Base-by-base conservation (phyloP, 1,140 invertebrate species). In the Mizuhopecten yessoensis region DNA sequence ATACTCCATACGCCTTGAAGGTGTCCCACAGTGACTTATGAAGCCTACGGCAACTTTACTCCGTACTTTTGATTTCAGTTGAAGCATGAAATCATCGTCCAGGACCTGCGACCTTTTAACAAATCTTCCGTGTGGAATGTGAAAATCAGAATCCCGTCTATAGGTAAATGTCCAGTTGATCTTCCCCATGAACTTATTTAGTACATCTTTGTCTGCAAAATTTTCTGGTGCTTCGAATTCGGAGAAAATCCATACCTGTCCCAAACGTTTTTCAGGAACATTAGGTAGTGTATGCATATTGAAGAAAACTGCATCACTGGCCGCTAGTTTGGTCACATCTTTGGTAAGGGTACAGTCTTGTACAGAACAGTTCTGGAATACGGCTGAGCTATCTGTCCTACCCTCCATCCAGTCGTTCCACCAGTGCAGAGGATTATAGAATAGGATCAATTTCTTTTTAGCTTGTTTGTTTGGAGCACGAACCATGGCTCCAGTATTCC, bases 151-250 rank as follows among this genome's bases (percentile, higher is more conserved):
- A 29, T 75, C 57, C 57, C 57, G 57, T 75, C 57, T 75, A n/a
- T 75, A 75, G n/a, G 57, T 75, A 29, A 75, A 75, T 75, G 57
- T 75, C 57, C 57, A 75, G n/a, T 75, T 75, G 23, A 75, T 75
- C 17, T 5, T 17, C n/a, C 57, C 57, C 3, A 9, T 75, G n/a
- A 75, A 75, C 57, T n/a, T 5, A 29, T 75, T 5, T 0, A 75
- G 57, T 3, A 75, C n/a, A n/a, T 75, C 57, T 75, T 11, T 75
- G 57, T 75, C 57, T 75, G 57, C 57, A n/a, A 75, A 75, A 75
- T 75, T 75, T 7, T 23, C 57, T 17, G 57, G 57, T 5, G 57
- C 57, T 75, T 75, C 57, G 57, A 75, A 75, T 17, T 75, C 57
- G 0, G 57, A 75, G 57, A 75, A 75, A 75, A 75, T n/a, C 57